A percentile compares a stretch with the other conserved stretches of the same genome.
phyloP scores from a whole-genome alignment of 2,113 vertebrate species.

The Catharus fuscescens region DNA sequence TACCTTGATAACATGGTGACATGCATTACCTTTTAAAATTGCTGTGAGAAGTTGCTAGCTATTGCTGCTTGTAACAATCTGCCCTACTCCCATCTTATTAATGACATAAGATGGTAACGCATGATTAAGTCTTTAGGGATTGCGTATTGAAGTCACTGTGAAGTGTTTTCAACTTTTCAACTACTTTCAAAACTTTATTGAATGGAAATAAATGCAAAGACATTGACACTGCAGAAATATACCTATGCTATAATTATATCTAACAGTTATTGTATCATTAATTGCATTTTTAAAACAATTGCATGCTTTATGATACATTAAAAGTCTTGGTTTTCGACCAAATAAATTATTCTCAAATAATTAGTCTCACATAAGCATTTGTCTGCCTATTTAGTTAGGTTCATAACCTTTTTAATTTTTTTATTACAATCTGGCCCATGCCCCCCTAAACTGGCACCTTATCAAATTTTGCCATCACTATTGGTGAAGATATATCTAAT shows the following conservation, averaged over 20 bases:
- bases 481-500: background rate
- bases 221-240: background rate
- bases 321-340: background rate
- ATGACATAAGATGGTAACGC: background rate
- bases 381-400: background rate
- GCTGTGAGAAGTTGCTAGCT: background rate
- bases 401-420: background rate
- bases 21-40: background rate
- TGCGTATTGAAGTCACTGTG: background rate
- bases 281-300: background rate
- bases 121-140: background rate
- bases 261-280: background rate
- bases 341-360: background rate
- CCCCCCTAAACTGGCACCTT: background rate
- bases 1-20: background rate
- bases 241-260: background rate
- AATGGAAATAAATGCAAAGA: background rate
- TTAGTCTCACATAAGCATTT: background rate
- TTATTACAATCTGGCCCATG: background rate
- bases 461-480: background rate
- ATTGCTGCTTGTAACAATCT: background rate
- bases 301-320: background rate
- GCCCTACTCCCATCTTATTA: background rate
- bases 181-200: background rate
- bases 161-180: background rate